These are phyloP conservation scores for Morpho deidamia DNA, from an alignment of 2,888 invertebrate species.

Conservation along the genomic window DNA sequence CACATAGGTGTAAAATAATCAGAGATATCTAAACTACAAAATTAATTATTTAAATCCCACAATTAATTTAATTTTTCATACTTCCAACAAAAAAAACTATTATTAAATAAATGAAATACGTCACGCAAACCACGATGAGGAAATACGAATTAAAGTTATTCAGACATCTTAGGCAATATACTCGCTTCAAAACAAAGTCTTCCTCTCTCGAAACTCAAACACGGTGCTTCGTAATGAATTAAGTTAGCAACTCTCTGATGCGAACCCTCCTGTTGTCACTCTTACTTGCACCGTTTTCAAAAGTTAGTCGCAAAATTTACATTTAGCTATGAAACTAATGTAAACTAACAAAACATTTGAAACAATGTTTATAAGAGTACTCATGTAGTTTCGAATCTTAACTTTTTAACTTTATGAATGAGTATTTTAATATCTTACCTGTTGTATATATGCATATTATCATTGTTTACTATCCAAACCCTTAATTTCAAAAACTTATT, in stretches of 20 bases:
- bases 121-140: no score
- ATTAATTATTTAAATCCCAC: no score
- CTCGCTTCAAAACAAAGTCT: slow-evolving; percentile 26
- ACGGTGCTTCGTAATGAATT: slow-evolving; percentile 70
- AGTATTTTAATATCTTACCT: no score
- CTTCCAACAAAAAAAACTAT: no score
- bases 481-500: no score
- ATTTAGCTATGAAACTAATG: neutral
- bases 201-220: slow-evolving; percentile 62
- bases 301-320: neutral
- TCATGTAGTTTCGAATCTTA: neutral
- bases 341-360: neutral
- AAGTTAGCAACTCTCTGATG: slow-evolving; percentile 65
- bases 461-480: no score
- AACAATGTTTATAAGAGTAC: no score
- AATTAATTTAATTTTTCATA: no score
- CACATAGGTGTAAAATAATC: no score
- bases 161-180: slow-evolving; percentile 3
- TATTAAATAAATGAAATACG: no score
- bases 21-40: no score
- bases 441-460: no score
- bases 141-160: neutral
- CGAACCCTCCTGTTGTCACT: slow-evolving; percentile 51
- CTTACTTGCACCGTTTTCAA: slow-evolving; percentile 39
- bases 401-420: neutral